A percentile compares a stretch with the other conserved stretches of the same genome.
Conservation (phyloP, 2,797 vertebrate species). For the Hemitrygon akajei region DNA sequence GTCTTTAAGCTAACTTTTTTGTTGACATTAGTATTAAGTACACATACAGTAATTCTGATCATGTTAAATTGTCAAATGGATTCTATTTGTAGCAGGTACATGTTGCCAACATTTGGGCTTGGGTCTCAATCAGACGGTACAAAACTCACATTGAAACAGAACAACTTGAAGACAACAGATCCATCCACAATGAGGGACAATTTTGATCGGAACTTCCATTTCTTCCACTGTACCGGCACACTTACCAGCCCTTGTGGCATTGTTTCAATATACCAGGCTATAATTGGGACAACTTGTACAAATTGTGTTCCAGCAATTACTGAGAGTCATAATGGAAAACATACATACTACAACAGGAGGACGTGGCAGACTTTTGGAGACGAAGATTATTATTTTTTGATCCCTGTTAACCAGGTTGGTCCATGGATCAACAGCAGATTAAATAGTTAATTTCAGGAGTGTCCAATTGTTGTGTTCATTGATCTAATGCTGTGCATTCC, state of each 20-base stretch:
- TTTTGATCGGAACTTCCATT: not conserved
- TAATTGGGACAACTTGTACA: not conserved
- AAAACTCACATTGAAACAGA: not conserved
- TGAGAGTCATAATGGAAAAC: not conserved
- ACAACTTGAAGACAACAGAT: not conserved
- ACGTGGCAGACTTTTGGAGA: not conserved
- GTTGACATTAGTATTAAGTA: not conserved
- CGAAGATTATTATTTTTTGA: not conserved
- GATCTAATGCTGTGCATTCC: not conserved
- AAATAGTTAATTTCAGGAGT: not conserved
- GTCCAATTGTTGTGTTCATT: not conserved
- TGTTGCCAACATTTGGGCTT: not conserved
- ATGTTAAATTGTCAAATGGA: not conserved
- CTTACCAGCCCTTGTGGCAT: not conserved
- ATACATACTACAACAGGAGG: not conserved
- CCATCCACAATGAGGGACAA: not conserved
- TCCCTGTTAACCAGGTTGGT: not conserved
- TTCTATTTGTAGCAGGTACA: not conserved
- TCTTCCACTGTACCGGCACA: not conserved
- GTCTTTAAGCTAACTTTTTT: not conserved
- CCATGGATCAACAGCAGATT: not conserved
- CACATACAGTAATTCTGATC: not conserved
- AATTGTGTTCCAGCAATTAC: not conserved
- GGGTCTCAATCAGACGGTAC: not conserved
- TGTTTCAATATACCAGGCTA: not conserved